Evolutionary conservation across 2,888 invertebrate genomes (phyloP), one percentile per base, ranked within the genome.

Genomic region (Ectemnius cavifrons): DNA sequence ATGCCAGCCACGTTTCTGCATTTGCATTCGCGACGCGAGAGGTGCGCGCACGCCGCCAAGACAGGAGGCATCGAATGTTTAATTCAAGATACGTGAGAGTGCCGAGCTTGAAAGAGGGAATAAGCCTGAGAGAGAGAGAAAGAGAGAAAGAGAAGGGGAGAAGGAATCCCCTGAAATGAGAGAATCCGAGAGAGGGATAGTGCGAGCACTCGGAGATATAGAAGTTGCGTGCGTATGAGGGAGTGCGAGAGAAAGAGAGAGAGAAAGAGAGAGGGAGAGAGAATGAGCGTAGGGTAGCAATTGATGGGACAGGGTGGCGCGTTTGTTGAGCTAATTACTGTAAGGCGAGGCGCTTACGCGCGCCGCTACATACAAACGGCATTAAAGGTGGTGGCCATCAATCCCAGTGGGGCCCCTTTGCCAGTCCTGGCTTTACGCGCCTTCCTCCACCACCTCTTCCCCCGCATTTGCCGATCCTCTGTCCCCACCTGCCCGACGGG

Each of bases 321-420:
- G 90, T 90, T 90, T 91, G 90, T 91, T 89, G 90, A 89, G 91
- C 90, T 91, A 91, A 91, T 91, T 91, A 90, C 90, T 87, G 90
- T 87, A 88, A 89, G 91, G 88, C 89, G 89, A 90, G 89, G 89
- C 90, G 90, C 89, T 90, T 89, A 89, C 89, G 87, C 87, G 86
- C 86, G 89, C 88, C 88, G 90, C 89, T 87, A 91, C 90, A 91
- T 89, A 91, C 90, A 90, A 91, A 91, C 89, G 89, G 91, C 91
- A 91, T 91, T 91, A 91, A 90, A 89, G 88, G 87, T 87, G 87
- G 86, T 88, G 88, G 88, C 86, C 87, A 89, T 90, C 90, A 90
- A 90, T 90, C 89, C 85, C 81, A 72, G 78, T 83, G 81, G 80
- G 83, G 79, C 75, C 84, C 77, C 82, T 84, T 82, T 74, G 77